Base-by-base conservation (phyloP, 2,888 invertebrate genomes). In the Phaedon cochleariae region DNA sequence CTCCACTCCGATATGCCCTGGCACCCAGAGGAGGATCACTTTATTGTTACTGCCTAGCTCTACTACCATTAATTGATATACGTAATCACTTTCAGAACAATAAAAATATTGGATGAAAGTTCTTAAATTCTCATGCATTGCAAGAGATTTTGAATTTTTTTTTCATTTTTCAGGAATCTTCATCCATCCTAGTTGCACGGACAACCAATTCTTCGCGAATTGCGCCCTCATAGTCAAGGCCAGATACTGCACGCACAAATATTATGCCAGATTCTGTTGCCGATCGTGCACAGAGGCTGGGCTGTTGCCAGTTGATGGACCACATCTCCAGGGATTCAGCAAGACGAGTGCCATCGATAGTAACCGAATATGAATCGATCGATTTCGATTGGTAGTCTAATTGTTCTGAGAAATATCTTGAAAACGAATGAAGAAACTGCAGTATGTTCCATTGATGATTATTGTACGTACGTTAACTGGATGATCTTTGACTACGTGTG, bases 201-300 rank as follows among this genome's bases (percentile, higher is more conserved):
- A 97, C 85, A 95, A 92, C 80, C 89, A 90, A 46, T 92, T 89
- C 87, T 94, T 95, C 82, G 96, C 97, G 59, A 94, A 96, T 81
- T 98, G 97, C 83, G 86, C 88, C 48, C 87, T 97, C 62, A 97
- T 97, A 76, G 95, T 97, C 2, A 86, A 88, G 77, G 95, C 91
- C 63, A 87, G 88, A 63, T 94, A 92, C 82, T 98, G 97, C 82
- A 85, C 86, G n/a, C 95, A 97, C 85, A 87, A 88, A 72, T 97
- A 96, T 85, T 98, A 97, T 84, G 94, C 95, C 71, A 88, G 88
- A 68, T 96, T 96, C 89, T 98, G 97, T 84, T 98, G 97, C 85
- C 89, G 91, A 81, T 95, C 96, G 1, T 97, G 97, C 82, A 93
- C 95, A 67, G 86, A 92, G 80, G 94, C 95, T 0, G 95, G 95